These are phyloP conservation scores for Diaprepes abbreviatus DNA, from an alignment of 2,888 invertebrate species.

Conservation along the genomic window DNA sequence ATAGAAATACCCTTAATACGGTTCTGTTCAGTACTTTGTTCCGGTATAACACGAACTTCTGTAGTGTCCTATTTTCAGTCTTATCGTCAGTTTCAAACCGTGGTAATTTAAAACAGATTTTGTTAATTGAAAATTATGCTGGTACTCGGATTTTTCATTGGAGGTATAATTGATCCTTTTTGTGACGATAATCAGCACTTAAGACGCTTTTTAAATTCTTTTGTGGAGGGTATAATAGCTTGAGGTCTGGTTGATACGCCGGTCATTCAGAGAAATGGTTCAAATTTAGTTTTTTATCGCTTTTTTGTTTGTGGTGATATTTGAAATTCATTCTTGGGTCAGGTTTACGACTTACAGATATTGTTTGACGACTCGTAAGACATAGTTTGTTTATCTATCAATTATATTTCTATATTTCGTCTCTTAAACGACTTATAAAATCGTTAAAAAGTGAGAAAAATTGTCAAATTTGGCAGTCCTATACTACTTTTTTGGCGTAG, in stretches of 20 bases:
- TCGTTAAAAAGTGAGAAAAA: too few relatives aligned
- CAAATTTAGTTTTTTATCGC: background rate
- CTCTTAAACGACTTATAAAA: too few relatives aligned
- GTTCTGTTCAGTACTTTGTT: constrained; percentile 30
- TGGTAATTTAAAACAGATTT: constrained; percentile 50
- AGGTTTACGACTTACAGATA: too few relatives aligned
- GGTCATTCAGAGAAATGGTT: constrained; percentile 5
- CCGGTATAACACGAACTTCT: constrained; percentile 37
- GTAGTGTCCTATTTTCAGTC: constrained; percentile 37
- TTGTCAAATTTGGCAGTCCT: too few relatives aligned
- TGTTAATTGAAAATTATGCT: constrained; percentile 50
- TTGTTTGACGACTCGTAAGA: too few relatives aligned
- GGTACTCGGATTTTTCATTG: constrained; percentile 43
- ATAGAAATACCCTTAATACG: constrained; percentile 2
- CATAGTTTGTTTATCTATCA: too few relatives aligned
- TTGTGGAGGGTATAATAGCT: constrained; percentile 21
- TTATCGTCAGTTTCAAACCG: constrained; percentile 35
- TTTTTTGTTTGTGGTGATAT: background rate
- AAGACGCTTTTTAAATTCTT: constrained; percentile 30
- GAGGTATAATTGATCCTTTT: constrained; percentile 25
- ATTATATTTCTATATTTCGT: too few relatives aligned
- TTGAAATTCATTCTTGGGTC: too few relatives aligned
- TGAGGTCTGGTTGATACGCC: background rate
- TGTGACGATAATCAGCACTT: constrained; percentile 26
- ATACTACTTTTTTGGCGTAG: too few relatives aligned